phyloP scores from a whole-genome alignment of 2,113 vertebrate genomes.

The Rhabdornis inornatus region DNA sequence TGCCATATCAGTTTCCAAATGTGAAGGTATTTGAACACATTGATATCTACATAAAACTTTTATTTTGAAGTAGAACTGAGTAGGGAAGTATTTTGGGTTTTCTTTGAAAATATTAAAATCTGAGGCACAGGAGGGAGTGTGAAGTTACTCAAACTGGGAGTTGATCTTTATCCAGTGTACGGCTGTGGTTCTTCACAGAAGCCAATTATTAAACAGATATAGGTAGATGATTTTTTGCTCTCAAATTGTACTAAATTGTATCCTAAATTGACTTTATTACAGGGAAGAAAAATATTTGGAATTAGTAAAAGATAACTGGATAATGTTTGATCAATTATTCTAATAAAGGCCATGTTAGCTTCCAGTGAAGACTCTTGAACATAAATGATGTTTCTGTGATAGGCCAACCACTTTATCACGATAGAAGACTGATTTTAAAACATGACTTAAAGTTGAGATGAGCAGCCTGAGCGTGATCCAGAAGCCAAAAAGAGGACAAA shows the following conservation, averaged over 20 bases:
- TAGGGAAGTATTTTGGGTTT: not conserved
- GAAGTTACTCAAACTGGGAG: not conserved
- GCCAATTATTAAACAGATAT: not conserved
- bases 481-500: not conserved
- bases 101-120: not conserved
- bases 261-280: not conserved
- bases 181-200: not conserved
- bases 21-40: not conserved
- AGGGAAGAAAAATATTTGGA: not conserved
- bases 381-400: not conserved
- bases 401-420: not conserved
- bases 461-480: not conserved
- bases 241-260: not conserved
- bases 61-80: not conserved
- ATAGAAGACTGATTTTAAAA: not conserved
- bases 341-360: not conserved
- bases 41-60: not conserved
- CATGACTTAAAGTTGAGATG: not conserved
- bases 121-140: accelerated
- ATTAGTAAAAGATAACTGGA: not conserved
- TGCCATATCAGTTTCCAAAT: not conserved
- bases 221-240: not conserved
- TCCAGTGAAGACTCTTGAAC: not conserved
- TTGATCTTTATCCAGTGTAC: not conserved
- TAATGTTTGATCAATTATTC: not conserved